Conservation (phyloP, 2,888 invertebrate genomes). For the Cotesia congregata region DNA sequence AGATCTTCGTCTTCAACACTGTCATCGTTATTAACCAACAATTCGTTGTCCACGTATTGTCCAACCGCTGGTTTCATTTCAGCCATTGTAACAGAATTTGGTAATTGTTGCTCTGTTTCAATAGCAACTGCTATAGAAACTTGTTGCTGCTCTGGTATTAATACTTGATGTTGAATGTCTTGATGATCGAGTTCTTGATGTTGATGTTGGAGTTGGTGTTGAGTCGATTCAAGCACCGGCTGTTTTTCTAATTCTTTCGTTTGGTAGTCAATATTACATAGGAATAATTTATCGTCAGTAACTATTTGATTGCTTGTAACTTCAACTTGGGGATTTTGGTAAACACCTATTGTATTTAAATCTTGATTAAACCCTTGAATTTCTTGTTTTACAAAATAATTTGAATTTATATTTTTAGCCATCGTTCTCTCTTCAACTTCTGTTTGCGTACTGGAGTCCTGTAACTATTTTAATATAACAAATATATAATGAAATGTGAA, state of each 20-base stretch:
- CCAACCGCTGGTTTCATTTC: slow-evolving; percentile 40
- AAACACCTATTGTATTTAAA: slow-evolving; percentile 47
- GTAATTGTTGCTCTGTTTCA: slow-evolving; percentile 33
- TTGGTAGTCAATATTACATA: slow-evolving; percentile 53
- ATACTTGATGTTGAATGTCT: neutral
- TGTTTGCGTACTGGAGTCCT: slow-evolving; percentile 65
- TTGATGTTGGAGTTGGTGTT: slow-evolving; percentile 17
- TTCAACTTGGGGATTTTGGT: slow-evolving; percentile 13
- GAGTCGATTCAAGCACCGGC: slow-evolving; percentile 29
- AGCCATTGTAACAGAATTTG: slow-evolving; percentile 32
- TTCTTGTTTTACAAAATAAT: slow-evolving; percentile 65
- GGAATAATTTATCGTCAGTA: slow-evolving; percentile 53
- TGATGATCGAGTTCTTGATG: neutral
- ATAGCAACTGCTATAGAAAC: slow-evolving; percentile 47
- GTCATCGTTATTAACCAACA: slow-evolving; percentile 40
- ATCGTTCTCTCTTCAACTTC: slow-evolving; percentile 58
- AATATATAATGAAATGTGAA: too few species aligned
- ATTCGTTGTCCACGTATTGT: slow-evolving; percentile 47
- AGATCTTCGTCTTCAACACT: slow-evolving; percentile 34
- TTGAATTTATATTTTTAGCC: slow-evolving; percentile 56
- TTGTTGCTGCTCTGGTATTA: slow-evolving; percentile 9
- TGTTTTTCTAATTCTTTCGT: slow-evolving; percentile 47
- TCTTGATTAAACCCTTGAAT: slow-evolving; percentile 53
- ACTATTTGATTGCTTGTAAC: slow-evolving; percentile 38
- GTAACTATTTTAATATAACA: slow-evolving; percentile 5